Percentiles rank a stretch among this genome's conserved stretches.
Conservation (phyloP, 2,113 vertebrate genomes). For the Strix uralensis region DNA sequence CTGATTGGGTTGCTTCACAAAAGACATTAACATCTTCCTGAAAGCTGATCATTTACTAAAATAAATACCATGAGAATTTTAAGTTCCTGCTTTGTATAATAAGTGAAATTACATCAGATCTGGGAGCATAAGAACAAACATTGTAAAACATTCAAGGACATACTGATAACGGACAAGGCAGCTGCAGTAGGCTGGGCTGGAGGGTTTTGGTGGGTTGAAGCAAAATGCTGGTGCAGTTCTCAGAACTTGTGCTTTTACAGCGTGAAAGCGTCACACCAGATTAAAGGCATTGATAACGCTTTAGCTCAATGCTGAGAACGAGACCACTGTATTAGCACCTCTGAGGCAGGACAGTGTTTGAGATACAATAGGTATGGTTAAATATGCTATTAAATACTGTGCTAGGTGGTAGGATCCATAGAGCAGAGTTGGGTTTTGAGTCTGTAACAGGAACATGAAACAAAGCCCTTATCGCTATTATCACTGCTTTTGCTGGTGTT, state of each 20-base stretch:
- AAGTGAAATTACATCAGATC: background rate
- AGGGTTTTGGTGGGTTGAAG: background rate
- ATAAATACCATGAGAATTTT: background rate
- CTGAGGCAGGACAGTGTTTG: background rate
- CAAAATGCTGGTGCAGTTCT: background rate
- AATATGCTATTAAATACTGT: background rate
- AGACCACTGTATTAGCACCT: background rate
- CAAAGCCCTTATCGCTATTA: background rate
- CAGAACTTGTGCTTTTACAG: background rate
- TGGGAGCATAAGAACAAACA: background rate
- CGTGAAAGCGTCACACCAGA: background rate
- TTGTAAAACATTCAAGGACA: background rate
- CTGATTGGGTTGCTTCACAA: background rate
- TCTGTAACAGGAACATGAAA: background rate
- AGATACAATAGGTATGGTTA: background rate
- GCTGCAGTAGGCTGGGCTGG: background rate
- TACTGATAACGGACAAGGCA: background rate
- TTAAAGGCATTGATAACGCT: background rate
- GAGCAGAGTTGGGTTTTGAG: background rate
- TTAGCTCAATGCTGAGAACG: background rate
- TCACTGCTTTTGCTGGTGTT: background rate
- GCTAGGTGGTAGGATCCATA: background rate
- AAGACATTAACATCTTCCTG: background rate
- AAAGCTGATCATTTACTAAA: background rate
- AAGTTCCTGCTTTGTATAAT: background rate